Conservation (phyloP, 1,140 invertebrate species). For the Nymphalis io region DNA sequence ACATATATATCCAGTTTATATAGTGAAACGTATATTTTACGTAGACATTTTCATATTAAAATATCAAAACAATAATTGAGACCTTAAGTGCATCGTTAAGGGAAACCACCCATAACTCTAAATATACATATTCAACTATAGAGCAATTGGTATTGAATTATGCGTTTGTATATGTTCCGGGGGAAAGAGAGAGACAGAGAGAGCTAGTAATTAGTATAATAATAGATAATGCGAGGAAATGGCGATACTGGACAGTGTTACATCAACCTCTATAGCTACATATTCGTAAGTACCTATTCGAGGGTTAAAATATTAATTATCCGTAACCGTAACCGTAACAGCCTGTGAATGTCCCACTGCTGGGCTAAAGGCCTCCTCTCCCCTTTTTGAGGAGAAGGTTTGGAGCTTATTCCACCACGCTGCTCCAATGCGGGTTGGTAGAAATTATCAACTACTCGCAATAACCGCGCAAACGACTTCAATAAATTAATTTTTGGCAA, state of each 20-base stretch:
- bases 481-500: conserved; percentile 1
- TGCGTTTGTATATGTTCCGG: not conserved
- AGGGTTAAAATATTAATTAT: no score
- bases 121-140: not conserved
- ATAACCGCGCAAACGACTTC: not conserved
- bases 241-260: not conserved
- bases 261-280: not conserved
- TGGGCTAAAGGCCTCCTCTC: no score
- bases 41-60: not conserved
- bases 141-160: not conserved
- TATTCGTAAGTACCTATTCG: not conserved
- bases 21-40: not conserved
- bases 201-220: conserved; percentile 4
- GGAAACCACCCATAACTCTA: not conserved
- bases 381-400: no score
- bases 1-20: no score
- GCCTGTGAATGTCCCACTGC: no score
- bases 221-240: conserved; percentile 3
- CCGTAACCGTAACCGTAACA: no score
- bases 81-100: not conserved
- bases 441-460: no score
- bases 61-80: not conserved
- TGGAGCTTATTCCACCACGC: no score
- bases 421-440: no score
- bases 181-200: not conserved